Conservation (phyloP, 1,140 invertebrate genomes). For the Rhizoglyphus robini region DNA sequence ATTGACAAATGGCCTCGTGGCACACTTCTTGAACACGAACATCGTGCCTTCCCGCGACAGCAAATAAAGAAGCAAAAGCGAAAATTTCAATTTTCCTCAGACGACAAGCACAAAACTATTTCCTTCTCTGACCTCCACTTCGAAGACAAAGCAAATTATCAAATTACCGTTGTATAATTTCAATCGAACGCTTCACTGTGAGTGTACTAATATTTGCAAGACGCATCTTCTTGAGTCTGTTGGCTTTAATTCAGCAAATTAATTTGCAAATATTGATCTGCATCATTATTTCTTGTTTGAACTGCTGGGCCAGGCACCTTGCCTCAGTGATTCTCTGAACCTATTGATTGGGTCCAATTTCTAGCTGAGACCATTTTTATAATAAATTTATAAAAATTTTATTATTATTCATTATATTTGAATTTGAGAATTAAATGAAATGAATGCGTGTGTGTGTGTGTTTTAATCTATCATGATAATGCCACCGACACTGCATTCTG, state of each 20-base stretch:
- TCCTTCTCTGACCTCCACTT: no score
- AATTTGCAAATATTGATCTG: not conserved
- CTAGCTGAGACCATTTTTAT: slow-evolving; percentile 7
- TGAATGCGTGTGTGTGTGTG: not conserved
- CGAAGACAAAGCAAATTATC: no score
- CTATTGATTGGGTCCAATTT: slow-evolving; percentile 8
- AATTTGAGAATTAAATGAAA: slow-evolving; percentile 1
- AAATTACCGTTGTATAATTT: no score
- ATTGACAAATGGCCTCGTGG: no score
- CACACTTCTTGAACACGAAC: no score
- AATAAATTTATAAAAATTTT: no score
- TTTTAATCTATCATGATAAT: not conserved
- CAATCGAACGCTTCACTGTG: no score
- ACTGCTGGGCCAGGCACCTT: not conserved
- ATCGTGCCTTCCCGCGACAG: no score
- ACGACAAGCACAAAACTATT: no score
- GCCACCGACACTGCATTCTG: not conserved
- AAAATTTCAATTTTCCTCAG: no score
- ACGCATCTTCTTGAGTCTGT: not conserved
- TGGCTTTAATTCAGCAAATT: not conserved
- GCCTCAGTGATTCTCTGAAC: not conserved
- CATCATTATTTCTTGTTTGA: not conserved
- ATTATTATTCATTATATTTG: slow-evolving; percentile 6
- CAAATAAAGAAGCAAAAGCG: no score
- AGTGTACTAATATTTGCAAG: no score